Evolutionary conservation across 2,888 invertebrate species (phyloP).

Genomic region (Nyleta sp.): DNA sequence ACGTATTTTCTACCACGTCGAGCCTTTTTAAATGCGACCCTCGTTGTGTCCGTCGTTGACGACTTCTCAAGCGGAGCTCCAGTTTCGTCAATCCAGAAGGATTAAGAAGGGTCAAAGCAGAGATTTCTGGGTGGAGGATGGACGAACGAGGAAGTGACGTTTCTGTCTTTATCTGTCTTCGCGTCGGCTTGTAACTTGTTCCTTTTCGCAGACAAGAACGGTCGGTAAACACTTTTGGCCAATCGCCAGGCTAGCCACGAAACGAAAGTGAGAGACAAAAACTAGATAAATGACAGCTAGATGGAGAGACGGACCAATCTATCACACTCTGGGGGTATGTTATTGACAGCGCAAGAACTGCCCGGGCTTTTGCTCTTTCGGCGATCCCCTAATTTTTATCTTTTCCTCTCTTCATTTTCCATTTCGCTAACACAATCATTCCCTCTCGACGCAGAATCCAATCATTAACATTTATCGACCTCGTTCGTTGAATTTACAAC

Average conservation of each 20-base stretch:
- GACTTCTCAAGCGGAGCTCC: conserved; percentile 47
- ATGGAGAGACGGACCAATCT: conserved; percentile 79
- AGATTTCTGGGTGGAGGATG: conserved; percentile 65
- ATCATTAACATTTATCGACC: conserved; percentile 1
- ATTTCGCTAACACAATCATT: conserved; percentile 15
- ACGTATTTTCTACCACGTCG: conserved; percentile 44
- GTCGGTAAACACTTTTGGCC: conserved; percentile 76
- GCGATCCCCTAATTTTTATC: conserved; percentile 21
- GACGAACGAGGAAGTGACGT: conserved; percentile 48
- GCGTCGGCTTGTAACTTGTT: conserved; percentile 24
- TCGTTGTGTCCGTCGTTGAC: conserved; percentile 38
- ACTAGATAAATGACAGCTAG: conserved; percentile 81
- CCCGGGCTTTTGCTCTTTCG: conserved; percentile 70
- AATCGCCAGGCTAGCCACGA: conserved; percentile 74
- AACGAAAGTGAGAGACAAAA: conserved; percentile 79
- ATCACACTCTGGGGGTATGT: conserved; percentile 79
- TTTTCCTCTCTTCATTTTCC: conserved; percentile 44
- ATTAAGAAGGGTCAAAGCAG: conserved; percentile 65
- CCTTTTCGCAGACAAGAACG: conserved; percentile 52
- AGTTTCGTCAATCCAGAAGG: conserved; percentile 64
- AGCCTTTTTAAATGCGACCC: conserved; percentile 45
- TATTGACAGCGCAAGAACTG: conserved; percentile 81
- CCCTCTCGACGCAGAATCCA: neutral
- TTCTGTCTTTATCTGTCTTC: conserved; percentile 45
- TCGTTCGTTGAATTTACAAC: neutral